A percentile compares a stretch with the other conserved stretches of the same genome.
These are phyloP conservation scores for Chaenodraco wilsoni DNA, from an alignment of 2,797 vertebrate genomes.

Conservation along the genomic window DNA sequence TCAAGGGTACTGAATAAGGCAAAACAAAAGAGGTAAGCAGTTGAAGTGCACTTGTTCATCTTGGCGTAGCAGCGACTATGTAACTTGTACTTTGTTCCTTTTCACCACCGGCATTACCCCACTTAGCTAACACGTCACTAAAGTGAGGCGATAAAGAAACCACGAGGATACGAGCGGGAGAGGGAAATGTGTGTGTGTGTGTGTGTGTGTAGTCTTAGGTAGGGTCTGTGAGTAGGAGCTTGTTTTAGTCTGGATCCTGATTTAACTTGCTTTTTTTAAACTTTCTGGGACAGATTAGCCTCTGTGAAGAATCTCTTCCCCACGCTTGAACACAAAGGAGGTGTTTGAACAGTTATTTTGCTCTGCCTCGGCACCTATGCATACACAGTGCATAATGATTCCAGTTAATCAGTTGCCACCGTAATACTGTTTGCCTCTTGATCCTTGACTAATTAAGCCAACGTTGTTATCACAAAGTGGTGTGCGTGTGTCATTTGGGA, in stretches of 20 bases:
- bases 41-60: neutral
- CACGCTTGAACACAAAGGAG: neutral
- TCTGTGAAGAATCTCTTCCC: conserved; percentile 30
- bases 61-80: neutral
- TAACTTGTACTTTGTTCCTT: conserved; percentile 45
- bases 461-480: neutral
- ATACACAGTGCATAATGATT: neutral
- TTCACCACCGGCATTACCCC: neutral
- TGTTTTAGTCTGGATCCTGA: conserved; percentile 35
- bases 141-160: conserved; percentile 22
- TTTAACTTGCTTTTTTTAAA: conserved; percentile 40
- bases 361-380: neutral
- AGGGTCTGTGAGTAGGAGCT: conserved; percentile 8
- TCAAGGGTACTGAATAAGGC: neutral
- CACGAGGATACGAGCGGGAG: neutral
- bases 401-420: neutral
- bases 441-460: conserved; percentile 1
- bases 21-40: neutral
- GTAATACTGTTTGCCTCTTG: neutral
- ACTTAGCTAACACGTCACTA: conserved; percentile 8
- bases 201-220: conserved; percentile 15
- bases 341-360: neutral
- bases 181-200: neutral
- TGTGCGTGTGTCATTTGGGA: conserved; percentile 7
- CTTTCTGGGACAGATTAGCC: conserved; percentile 57